Evolutionary conservation across 35 echinoderm and acorn worm species (phyloP).

Genomic region (Heliocidaris tuberculata): DNA sequence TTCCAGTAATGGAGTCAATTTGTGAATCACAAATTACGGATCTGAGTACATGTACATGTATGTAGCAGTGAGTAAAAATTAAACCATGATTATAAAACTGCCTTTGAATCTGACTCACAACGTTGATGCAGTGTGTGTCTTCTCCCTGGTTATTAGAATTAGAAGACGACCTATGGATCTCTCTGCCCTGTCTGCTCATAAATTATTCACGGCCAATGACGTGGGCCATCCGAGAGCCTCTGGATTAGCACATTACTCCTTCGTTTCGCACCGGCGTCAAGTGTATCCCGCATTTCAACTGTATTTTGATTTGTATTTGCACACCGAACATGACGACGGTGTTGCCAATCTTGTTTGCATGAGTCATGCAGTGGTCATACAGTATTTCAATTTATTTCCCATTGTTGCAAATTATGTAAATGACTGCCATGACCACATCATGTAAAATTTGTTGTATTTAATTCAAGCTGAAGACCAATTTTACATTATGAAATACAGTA

Average conservation of each 20-base stretch:
- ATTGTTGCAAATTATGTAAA: neutral
- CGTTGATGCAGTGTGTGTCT: neutral
- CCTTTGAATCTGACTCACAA: neutral
- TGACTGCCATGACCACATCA: neutral
- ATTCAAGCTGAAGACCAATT: too few relatives aligned
- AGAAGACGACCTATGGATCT: neutral
- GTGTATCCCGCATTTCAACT: neutral
- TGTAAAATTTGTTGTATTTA: too few relatives aligned
- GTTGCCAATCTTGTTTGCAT: neutral
- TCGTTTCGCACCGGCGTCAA: neutral
- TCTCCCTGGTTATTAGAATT: neutral
- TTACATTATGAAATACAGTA: too few relatives aligned
- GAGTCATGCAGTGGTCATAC: neutral
- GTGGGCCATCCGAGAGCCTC: neutral
- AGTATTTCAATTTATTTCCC: neutral
- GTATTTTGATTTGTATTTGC: neutral
- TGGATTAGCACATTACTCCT: neutral
- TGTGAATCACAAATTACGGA: too few relatives aligned
- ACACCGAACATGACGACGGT: neutral
- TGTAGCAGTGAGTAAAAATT: too few relatives aligned
- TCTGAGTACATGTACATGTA: too few relatives aligned
- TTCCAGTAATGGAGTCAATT: too few relatives aligned
- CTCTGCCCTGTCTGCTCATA: neutral
- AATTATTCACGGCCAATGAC: conserved; percentile 10
- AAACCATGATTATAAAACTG: neutral